Evolutionary conservation across 2,113 vertebrate species (phyloP).

Genomic region (Tiliqua scincoides): DNA sequence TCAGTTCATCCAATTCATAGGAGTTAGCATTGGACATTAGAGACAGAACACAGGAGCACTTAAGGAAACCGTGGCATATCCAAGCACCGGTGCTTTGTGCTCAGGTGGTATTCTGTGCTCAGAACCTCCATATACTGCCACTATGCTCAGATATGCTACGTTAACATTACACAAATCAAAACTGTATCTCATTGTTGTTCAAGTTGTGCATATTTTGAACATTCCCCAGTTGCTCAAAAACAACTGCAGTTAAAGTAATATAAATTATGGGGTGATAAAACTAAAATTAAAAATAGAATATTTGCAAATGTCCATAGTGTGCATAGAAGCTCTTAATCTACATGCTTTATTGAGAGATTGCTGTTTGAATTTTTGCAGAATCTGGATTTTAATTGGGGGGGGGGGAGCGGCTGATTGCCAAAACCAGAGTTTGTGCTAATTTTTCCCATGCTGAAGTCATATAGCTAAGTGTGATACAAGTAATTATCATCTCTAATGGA

Average conservation of each 20-base stretch:
- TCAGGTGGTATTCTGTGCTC: background rate
- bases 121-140: background rate
- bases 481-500: too few relatives aligned
- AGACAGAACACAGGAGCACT: background rate
- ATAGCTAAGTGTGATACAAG: too few relatives aligned
- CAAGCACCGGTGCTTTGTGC: background rate
- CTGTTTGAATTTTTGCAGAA: background rate
- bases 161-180: background rate
- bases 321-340: background rate
- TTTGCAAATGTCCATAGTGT: background rate
- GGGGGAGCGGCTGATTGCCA: too few relatives aligned
- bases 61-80: background rate
- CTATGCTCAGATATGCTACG: background rate
- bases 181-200: background rate
- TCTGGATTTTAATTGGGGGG: too few relatives aligned
- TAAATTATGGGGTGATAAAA: background rate
- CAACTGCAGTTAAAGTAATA: background rate
- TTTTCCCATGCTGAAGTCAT: too few relatives aligned
- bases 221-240: background rate
- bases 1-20: background rate
- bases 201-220: background rate
- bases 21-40: background rate
- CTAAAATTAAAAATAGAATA: background rate
- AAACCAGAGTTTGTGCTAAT: too few relatives aligned
- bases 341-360: background rate